Evolutionary conservation across 2,888 invertebrate species (phyloP).

Genomic region (Trichacis sp.): DNA sequence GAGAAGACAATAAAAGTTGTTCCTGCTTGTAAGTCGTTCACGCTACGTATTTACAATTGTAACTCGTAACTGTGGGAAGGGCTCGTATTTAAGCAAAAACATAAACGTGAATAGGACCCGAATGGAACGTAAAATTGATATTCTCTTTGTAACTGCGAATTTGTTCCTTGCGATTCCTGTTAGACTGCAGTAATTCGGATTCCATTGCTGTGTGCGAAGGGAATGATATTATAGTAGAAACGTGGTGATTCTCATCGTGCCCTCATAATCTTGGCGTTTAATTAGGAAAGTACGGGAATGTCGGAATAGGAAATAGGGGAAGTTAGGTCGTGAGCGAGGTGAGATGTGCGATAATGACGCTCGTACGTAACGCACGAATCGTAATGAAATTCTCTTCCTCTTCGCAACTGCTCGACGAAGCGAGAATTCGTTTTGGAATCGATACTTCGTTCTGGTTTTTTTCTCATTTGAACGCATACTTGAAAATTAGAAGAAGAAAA

Average conservation of each 20-base stretch:
- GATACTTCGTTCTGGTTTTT: neutral
- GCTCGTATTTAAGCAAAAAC: slow-evolving; percentile 45
- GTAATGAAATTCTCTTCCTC: neutral
- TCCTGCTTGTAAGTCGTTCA: too few relatives aligned
- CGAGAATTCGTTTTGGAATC: too few relatives aligned
- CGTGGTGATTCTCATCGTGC: slow-evolving; percentile 10
- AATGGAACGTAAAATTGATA: slow-evolving; percentile 53
- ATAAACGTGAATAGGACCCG: slow-evolving; percentile 45
- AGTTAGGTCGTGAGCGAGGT: neutral
- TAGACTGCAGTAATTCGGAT: slow-evolving; percentile 40
- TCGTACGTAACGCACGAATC: neutral
- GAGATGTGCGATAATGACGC: neutral
- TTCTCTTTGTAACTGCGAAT: slow-evolving; percentile 50
- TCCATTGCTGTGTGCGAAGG: neutral
- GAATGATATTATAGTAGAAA: slow-evolving; percentile 4
- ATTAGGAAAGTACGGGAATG: slow-evolving; percentile 10
- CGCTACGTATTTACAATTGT: too few relatives aligned
- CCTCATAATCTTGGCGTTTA: slow-evolving; percentile 15
- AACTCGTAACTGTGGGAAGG: neutral
- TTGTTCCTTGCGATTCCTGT: slow-evolving; percentile 49
- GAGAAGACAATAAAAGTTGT: too few relatives aligned
- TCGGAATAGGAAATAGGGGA: slow-evolving; percentile 1
- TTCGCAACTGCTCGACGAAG: neutral
- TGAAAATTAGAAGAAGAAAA: neutral
- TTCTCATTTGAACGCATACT: neutral